Conservation (phyloP, 2,113 vertebrate species). For the Anas platyrhynchos region DNA sequence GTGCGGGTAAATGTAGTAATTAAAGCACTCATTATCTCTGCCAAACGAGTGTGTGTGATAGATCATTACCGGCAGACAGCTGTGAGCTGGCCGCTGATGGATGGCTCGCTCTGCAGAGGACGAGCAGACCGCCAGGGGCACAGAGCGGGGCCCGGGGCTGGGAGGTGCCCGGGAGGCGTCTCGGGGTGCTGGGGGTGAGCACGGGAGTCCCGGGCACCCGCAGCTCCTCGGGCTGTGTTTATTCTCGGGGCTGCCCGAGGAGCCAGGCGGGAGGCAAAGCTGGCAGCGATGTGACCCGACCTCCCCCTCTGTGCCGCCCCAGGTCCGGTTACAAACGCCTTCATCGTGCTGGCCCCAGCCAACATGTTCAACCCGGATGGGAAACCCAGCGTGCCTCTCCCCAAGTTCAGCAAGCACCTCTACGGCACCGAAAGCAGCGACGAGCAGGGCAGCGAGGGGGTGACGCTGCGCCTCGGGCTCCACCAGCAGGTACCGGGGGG, state of each 20-base stretch:
- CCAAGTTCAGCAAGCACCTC: constrained; percentile 89
- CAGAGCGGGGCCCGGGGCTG: neutral
- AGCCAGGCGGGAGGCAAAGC: neutral
- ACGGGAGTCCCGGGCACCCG: neutral
- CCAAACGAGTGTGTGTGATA: neutral
- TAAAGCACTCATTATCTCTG: constrained; percentile 37
- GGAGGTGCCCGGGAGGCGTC: too few relatives aligned
- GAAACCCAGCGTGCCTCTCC: constrained; percentile 85
- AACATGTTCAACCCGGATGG: constrained; percentile 93
- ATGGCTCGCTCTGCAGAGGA: neutral
- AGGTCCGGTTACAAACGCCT: constrained; percentile 92
- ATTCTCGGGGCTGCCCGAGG: neutral
- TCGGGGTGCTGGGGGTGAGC: neutral
- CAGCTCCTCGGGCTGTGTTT: rapidly evolving
- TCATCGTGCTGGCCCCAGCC: constrained; percentile 86
- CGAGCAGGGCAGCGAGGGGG: constrained; percentile 68
- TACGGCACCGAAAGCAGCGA: constrained; percentile 82
- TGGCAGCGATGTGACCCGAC: rapidly evolving
- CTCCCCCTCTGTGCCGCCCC: neutral
- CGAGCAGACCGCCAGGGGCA: neutral
- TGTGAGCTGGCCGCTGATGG: neutral
- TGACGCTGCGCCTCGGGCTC: constrained; percentile 84
- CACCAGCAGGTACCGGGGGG: constrained; percentile 83
- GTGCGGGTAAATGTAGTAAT: constrained; percentile 30
- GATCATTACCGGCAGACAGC: neutral